phyloP scores from a whole-genome alignment of 2,797 vertebrate species.

The Brotula barbata region DNA sequence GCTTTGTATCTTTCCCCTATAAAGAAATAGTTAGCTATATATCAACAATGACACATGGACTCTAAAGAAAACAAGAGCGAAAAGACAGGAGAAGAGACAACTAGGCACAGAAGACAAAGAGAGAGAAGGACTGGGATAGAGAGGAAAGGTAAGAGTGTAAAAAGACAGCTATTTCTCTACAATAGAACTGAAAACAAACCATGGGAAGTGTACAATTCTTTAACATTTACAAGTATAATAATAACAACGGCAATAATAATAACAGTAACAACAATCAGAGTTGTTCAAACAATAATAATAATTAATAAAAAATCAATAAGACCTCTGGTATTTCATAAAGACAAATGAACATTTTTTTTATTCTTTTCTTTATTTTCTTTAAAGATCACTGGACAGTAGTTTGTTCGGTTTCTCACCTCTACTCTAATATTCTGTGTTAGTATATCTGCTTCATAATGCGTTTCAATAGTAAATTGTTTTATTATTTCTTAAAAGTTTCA shows the following conservation, averaged over 20 bases:
- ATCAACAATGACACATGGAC: conserved; percentile 84
- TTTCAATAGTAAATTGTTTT: conserved; percentile 80
- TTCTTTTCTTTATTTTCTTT: conserved; percentile 72
- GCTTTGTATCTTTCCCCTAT: conserved; percentile 85
- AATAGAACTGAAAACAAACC: conserved; percentile 74
- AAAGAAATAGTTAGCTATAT: conserved; percentile 88
- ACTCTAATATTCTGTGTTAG: conserved; percentile 86
- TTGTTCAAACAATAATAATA: conserved; percentile 79
- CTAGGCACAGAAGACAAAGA: conserved; percentile 73
- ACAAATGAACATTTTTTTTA: conserved; percentile 77
- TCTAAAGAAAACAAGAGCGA: conserved; percentile 79
- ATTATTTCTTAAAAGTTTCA: conserved; percentile 78
- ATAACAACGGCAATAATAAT: conserved; percentile 81
- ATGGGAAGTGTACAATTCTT: conserved; percentile 81
- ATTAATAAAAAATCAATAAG: conserved; percentile 80
- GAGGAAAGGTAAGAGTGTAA: conserved; percentile 64
- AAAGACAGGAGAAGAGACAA: conserved; percentile 74
- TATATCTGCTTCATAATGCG: conserved; percentile 81
- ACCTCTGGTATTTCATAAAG: conserved; percentile 81
- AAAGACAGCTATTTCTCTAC: conserved; percentile 77
- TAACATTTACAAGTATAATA: conserved; percentile 85
- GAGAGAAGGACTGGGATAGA: conserved; percentile 63
- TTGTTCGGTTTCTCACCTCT: conserved; percentile 80
- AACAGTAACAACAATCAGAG: conserved; percentile 84
- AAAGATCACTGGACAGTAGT: conserved; percentile 85